A percentile compares a stretch with the other conserved stretches of the same genome.
phyloP scores from a whole-genome alignment of 2,797 vertebrate species.

The Atherinosoma microstoma region DNA sequence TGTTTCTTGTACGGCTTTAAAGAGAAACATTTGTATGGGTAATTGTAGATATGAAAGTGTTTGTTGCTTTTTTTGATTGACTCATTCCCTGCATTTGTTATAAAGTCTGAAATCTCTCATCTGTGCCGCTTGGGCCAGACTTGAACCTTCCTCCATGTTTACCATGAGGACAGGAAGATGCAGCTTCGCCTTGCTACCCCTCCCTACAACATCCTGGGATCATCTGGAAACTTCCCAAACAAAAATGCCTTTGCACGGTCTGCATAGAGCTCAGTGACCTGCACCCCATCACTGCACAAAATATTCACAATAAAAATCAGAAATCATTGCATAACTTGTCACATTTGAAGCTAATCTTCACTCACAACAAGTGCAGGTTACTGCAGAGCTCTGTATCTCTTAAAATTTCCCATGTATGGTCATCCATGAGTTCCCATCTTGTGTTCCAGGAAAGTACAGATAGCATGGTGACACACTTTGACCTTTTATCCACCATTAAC shows the following conservation, averaged over 20 bases:
- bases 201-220: constrained; percentile 80
- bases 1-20: constrained; percentile 57
- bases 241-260: constrained; percentile 58
- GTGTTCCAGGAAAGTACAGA: constrained; percentile 66
- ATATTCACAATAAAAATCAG: not conserved
- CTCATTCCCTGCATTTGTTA: constrained; percentile 74
- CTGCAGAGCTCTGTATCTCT: not conserved
- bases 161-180: constrained; percentile 79
- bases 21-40: constrained; percentile 59
- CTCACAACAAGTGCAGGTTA: not conserved
- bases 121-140: constrained; percentile 60
- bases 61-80: constrained; percentile 79
- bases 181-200: constrained; percentile 70
- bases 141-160: constrained; percentile 73
- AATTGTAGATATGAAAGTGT: constrained; percentile 78
- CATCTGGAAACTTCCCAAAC: constrained; percentile 69
- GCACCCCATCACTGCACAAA: not conserved
- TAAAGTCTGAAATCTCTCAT: constrained; percentile 75
- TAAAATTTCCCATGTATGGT: not conserved
- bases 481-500: constrained; percentile 77
- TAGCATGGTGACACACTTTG: constrained; percentile 55
- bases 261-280: constrained; percentile 60
- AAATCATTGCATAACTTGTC: not conserved
- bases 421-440: constrained; percentile 10
- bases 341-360: constrained; percentile 10